phyloP scores from a whole-genome alignment of 2,113 vertebrate species.

The Eidolon helvum region DNA sequence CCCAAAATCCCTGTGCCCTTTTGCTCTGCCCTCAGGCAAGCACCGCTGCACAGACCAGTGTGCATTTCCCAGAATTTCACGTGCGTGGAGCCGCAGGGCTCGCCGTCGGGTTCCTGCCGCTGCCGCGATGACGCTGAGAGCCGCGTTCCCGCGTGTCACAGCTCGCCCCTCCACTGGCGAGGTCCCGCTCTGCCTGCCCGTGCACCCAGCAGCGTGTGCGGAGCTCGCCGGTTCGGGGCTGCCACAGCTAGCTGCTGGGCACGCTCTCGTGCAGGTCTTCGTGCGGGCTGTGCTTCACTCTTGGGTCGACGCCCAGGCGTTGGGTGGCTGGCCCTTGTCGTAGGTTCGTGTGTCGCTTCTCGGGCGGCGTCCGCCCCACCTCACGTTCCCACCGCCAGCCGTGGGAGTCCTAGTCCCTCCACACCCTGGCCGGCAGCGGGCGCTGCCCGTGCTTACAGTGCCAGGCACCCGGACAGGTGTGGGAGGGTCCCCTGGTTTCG shows the following conservation, averaged over 20 bases:
- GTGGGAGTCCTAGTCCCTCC: too few relatives aligned
- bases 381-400: background rate
- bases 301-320: background rate
- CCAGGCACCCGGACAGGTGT: background rate
- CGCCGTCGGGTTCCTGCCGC: background rate
- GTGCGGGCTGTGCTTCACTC: background rate
- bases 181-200: too few relatives aligned
- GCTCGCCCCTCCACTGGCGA: too few relatives aligned
- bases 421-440: too few relatives aligned
- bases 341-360: too few relatives aligned
- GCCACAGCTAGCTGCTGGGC: too few relatives aligned
- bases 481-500: background rate
- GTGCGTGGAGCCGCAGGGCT: background rate
- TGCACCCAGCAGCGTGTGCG: too few relatives aligned
- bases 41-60: background rate
- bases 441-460: background rate
- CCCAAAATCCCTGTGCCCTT: too few relatives aligned
- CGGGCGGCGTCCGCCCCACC: too few relatives aligned
- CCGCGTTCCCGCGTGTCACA: background rate
- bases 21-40: background rate
- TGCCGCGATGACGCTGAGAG: background rate
- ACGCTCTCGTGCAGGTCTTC: background rate
- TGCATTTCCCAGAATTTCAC: background rate
- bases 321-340: background rate
- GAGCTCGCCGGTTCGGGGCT: too few relatives aligned